phyloP scores from a whole-genome alignment of 1,140 invertebrate species.

The Brachionus plicatilis region DNA sequence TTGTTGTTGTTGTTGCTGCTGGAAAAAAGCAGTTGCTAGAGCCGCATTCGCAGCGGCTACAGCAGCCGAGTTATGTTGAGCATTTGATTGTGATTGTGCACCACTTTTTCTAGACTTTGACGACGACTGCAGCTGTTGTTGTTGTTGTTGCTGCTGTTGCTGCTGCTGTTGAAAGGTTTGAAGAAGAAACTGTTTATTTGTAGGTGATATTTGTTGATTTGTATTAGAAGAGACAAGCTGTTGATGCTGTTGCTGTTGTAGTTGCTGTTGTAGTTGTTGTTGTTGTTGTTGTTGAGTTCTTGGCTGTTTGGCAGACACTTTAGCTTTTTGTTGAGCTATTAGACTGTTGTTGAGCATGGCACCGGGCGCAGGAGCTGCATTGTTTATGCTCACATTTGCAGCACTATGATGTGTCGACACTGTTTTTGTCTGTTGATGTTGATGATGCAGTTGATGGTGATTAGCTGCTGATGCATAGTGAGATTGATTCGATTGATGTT shows the following conservation, averaged over 20 bases:
- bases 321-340: neutral
- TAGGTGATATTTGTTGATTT: slow-evolving; percentile 24
- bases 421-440: neutral
- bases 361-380: slow-evolving; percentile 2
- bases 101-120: slow-evolving; percentile 44
- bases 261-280: neutral
- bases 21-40: neutral
- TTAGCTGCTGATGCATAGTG: neutral
- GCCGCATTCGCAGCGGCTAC: slow-evolving; percentile 39
- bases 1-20: neutral
- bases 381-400: neutral
- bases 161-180: slow-evolving; percentile 45
- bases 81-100: slow-evolving; percentile 43
- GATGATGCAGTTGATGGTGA: neutral
- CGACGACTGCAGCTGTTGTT: slow-evolving; percentile 41
- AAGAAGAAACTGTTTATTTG: slow-evolving; percentile 43
- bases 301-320: neutral
- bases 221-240: neutral
- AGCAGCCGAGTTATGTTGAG: slow-evolving; percentile 47
- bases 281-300: neutral
- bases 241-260: neutral
- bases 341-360: slow-evolving; percentile 15
- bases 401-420: neutral
- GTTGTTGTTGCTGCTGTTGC: slow-evolving; percentile 44
- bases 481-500: neutral